These are phyloP conservation scores for Apamea crenata DNA, from an alignment of 2,888 invertebrate species.

Conservation along the genomic window DNA sequence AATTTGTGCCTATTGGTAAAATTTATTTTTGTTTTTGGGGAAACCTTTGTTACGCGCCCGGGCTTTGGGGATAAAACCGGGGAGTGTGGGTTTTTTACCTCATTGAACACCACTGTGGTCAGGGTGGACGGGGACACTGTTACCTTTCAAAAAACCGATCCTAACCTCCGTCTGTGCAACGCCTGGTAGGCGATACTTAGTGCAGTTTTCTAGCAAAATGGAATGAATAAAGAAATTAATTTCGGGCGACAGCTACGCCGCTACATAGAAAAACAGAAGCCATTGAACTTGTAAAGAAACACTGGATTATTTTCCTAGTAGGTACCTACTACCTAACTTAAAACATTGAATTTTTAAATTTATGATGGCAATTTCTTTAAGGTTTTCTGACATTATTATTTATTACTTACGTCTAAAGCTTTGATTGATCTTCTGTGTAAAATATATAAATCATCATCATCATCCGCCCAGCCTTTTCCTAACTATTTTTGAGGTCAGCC, in stretches of 20 bases:
- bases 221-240: not conserved
- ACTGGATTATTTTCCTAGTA: not conserved
- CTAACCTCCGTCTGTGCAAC: too few species aligned
- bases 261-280: not conserved
- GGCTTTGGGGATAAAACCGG: too few species aligned
- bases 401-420: not conserved
- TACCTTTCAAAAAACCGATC: too few species aligned
- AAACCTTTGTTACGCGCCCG: too few species aligned
- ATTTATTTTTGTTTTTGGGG: not conserved
- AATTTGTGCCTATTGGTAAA: not conserved
- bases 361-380: not conserved
- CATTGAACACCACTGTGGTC: not conserved
- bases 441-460: too few species aligned
- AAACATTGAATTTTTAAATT: not conserved
- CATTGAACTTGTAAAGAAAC: not conserved
- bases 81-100: too few species aligned
- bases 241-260: too few species aligned
- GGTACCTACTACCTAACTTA: not conserved
- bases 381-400: not conserved
- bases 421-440: not conserved
- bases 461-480: too few species aligned
- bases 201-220: not conserved
- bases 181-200: not conserved
- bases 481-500: too few species aligned
- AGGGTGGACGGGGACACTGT: too few species aligned